Evolutionary conservation across 2,888 invertebrate species (phyloP).

Genomic region (Coleophora flavipennella): DNA sequence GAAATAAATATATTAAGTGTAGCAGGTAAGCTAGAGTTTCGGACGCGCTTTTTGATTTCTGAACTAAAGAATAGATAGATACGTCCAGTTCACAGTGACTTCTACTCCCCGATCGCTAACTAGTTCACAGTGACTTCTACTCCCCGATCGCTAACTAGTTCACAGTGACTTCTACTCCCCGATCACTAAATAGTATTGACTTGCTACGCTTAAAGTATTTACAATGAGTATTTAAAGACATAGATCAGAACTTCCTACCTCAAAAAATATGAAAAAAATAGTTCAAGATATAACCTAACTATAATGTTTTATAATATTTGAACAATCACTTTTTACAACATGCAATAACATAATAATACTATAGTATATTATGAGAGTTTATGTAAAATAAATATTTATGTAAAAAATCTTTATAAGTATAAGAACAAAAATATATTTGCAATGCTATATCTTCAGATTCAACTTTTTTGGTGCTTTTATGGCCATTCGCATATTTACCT

Average conservation of each 20-base stretch:
- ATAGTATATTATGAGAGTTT: conserved; percentile 64
- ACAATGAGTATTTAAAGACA: conserved; percentile 10
- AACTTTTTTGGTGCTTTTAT: conserved; percentile 60
- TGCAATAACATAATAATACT: conserved; percentile 49
- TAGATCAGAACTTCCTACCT: conserved; percentile 64
- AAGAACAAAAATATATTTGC: conserved; percentile 44
- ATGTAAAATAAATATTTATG: conserved; percentile 67
- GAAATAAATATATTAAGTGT: no score
- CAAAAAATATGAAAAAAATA: conserved; percentile 60
- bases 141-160: no score
- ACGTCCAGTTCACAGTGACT: no score
- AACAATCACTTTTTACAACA: conserved; percentile 53
- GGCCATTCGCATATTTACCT: conserved; percentile 60
- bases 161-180: no score
- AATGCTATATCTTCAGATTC: conserved; percentile 47
- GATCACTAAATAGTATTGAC: conserved; percentile 8
- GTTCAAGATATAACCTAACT: conserved; percentile 39
- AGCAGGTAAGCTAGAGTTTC: no score
- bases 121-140: no score
- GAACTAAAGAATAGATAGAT: no score
- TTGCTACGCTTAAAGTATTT: no score
- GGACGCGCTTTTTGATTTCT: no score
- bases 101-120: no score
- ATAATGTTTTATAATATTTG: conserved; percentile 52
- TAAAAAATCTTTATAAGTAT: conserved; percentile 47